Percentiles rank a stretch among this genome's conserved stretches.
Evolutionary conservation across 2,888 invertebrate genomes (phyloP).

Genomic region (Gibbula magus): DNA sequence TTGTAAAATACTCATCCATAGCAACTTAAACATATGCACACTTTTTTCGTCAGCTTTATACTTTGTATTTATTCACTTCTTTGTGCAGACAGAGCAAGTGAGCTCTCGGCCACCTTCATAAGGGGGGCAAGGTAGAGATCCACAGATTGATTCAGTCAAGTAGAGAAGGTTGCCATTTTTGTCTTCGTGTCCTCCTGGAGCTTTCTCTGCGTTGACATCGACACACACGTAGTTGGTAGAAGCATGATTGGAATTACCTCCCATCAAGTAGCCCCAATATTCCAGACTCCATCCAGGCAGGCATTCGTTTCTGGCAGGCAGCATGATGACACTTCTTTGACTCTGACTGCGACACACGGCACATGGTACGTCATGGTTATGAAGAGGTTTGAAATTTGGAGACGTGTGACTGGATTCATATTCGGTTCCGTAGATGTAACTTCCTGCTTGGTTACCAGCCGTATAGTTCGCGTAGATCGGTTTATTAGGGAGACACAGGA

Average conservation of each 20-base stretch:
- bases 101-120: conserved; percentile 30
- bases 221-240: conserved; percentile 33
- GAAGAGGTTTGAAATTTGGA: conserved; percentile 5
- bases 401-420: conserved; percentile 21
- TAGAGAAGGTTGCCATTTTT: conserved; percentile 37
- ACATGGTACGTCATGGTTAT: conserved; percentile 42
- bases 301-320: conserved; percentile 38
- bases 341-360: conserved; percentile 33
- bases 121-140: conserved; percentile 37
- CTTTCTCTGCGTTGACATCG: conserved; percentile 35
- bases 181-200: background rate
- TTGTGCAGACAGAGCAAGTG: conserved; percentile 33
- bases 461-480: conserved; percentile 25
- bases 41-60: too few species aligned
- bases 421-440: conserved; percentile 35
- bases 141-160: conserved; percentile 29
- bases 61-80: too few species aligned
- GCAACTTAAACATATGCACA: too few species aligned
- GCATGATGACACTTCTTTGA: conserved; percentile 32
- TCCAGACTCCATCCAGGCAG: conserved; percentile 34
- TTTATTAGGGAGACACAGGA: conserved; percentile 29
- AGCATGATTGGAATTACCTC: conserved; percentile 26
- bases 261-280: conserved; percentile 35
- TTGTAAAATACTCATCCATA: too few species aligned
- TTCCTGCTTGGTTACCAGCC: background rate